These are phyloP conservation scores for Cyprinodon tularosa DNA, from an alignment of 2,113 vertebrate species.

Conservation along the genomic window DNA sequence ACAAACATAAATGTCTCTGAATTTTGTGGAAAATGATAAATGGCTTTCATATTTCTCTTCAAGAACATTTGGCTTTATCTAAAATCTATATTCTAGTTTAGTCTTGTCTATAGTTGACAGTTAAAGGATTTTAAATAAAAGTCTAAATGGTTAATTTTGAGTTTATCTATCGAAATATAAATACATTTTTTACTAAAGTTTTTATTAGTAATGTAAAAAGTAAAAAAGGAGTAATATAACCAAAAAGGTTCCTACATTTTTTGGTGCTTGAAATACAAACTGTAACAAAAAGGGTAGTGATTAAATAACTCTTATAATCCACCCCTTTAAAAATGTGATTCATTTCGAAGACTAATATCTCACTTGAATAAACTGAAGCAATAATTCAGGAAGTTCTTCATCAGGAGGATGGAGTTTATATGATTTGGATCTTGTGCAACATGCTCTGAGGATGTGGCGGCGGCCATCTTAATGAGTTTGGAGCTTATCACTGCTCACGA, in stretches of 20 bases:
- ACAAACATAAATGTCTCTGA: background rate
- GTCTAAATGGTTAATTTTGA: background rate
- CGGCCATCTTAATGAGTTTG: slow-evolving; percentile 74
- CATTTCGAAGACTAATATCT: slow-evolving; percentile 18
- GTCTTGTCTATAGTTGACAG: too few species aligned
- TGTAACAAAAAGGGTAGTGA: slow-evolving; percentile 10
- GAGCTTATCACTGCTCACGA: slow-evolving; percentile 73
- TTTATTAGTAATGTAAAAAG: background rate
- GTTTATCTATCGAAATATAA: background rate
- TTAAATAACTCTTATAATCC: slow-evolving; percentile 18
- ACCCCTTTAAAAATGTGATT: slow-evolving; percentile 17
- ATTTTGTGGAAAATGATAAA: background rate
- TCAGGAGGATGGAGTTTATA: slow-evolving; percentile 42
- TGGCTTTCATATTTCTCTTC: too few species aligned
- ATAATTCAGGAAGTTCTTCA: slow-evolving; percentile 53
- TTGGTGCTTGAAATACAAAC: slow-evolving; percentile 2
- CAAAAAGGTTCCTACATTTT: slow-evolving; percentile 8
- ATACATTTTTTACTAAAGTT: background rate
- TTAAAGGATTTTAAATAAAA: too few species aligned
- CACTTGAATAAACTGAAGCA: slow-evolving; percentile 46
- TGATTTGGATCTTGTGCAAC: slow-evolving; percentile 61
- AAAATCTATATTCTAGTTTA: too few species aligned
- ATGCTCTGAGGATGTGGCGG: slow-evolving; percentile 55
- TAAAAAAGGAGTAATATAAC: background rate
- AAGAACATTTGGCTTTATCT: too few species aligned